Base-by-base conservation (phyloP, 2,888 invertebrate species). In the Netelia melanura region DNA sequence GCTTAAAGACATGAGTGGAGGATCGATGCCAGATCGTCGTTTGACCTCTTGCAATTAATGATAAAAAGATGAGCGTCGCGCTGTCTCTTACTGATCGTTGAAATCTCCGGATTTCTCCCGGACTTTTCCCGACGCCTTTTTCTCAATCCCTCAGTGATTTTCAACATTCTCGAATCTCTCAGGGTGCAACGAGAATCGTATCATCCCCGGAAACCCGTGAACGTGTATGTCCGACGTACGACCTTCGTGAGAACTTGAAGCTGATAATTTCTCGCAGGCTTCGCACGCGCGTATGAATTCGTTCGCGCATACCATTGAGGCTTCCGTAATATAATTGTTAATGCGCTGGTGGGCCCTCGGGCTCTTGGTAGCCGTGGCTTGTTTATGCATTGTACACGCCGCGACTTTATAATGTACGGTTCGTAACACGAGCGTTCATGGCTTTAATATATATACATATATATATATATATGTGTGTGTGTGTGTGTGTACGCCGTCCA, bases 261-360 rank as follows among this genome's bases (percentile, higher is more conserved):
- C 70, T 78, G 74, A 81, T 71, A 83, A 78, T 67, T 43, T 80
- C 72, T 44, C 78, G 76, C 70, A 84, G 77, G 64, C 83, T 85
- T 79, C 87, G 89, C 91, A 91, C 91, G 90, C 91, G 90, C 90
- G 90, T 92, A 92, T 92, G 89, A 92, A 92, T 92, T 91, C 90
- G 90, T 89, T 90, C 89, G 91, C 91, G 91, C 91, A 89, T 91
- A 92, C 90, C 90, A 89, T 88, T 86, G 90, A 91, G 92, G 92
- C 92, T 92, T 91, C 91, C 90, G 92, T 92, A 91, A 92, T 92
- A 92, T 92, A 92, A 92, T 92, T 92, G 92, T 92, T 92, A 92
- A 92, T 92, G 93, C 91, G 93, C 93, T 90, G 92, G 90, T 92
- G 91, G 90, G 89, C 91, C 87, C 91, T 87, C 90, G 89, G 89